Evolutionary conservation across 2,797 vertebrate genomes (phyloP).

Genomic region (Malacoctenus gilli): DNA sequence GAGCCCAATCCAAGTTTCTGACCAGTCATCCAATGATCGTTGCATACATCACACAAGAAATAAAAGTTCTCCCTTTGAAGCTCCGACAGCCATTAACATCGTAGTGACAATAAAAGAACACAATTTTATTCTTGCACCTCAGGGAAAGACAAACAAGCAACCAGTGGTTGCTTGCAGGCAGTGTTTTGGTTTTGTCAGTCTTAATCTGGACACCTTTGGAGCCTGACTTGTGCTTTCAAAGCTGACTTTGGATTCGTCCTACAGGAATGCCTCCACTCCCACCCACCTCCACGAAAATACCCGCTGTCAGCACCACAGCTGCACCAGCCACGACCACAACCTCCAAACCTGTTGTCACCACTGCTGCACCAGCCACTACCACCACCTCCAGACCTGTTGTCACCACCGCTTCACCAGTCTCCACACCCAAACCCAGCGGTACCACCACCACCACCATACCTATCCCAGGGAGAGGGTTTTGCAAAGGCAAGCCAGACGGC

Average conservation of each 20-base stretch:
- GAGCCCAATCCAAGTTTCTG: too few relatives aligned
- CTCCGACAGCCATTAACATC: background rate
- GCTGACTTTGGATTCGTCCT: background rate
- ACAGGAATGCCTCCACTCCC: slow-evolving; percentile 39
- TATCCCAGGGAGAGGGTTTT: slow-evolving; percentile 51
- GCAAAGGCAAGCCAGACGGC: slow-evolving; percentile 66
- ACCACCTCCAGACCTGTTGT: slow-evolving; percentile 43
- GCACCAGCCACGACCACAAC: slow-evolving; percentile 21
- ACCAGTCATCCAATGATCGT: too few relatives aligned
- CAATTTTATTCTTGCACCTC: too few relatives aligned
- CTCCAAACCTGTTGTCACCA: slow-evolving; percentile 34
- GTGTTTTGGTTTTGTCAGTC: too few relatives aligned
- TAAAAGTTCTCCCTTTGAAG: background rate
- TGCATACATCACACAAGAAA: too few relatives aligned
- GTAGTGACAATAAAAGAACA: background rate
- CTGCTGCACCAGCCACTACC: background rate
- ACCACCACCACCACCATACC: slow-evolving; percentile 42
- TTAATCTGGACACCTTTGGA: too few relatives aligned
- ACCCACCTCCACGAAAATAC: slow-evolving; percentile 35
- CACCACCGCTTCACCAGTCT: background rate
- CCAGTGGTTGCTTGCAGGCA: too few relatives aligned
- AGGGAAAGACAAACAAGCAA: too few relatives aligned
- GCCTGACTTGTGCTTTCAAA: too few relatives aligned
- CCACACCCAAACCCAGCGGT: slow-evolving; percentile 17
- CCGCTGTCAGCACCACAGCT: slow-evolving; percentile 6